Conservation (phyloP, 92 coral and sea anemone species). For the Galaxea fascicularis region DNA sequence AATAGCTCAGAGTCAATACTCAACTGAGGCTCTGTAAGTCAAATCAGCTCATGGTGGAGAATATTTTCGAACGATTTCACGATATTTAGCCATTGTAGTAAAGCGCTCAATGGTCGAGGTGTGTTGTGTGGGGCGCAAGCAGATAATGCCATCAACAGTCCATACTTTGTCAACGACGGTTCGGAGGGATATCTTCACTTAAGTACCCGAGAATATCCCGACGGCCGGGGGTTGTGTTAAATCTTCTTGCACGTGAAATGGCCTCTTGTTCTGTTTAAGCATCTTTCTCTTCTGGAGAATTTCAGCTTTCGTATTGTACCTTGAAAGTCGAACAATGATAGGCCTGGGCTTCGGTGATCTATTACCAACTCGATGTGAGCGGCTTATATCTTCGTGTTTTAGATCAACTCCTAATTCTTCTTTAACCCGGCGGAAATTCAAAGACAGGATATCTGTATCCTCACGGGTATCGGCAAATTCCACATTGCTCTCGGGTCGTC, state of each 20-base stretch:
- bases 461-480: no score
- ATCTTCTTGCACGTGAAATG: slow-evolving; percentile 28
- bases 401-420: slow-evolving; percentile 30
- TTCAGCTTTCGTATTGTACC: slow-evolving; percentile 20
- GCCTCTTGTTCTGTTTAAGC: slow-evolving; percentile 21
- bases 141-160: slow-evolving; percentile 27
- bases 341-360: slow-evolving; percentile 29
- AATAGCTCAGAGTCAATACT: neutral
- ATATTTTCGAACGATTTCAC: neutral
- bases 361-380: slow-evolving; percentile 52
- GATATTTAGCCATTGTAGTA: no score
- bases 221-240: slow-evolving; percentile 13
- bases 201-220: neutral
- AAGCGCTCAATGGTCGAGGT: no score
- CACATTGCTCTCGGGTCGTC: no score
- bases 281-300: slow-evolving; percentile 17
- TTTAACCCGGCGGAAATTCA: no score
- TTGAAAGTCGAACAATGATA: slow-evolving; percentile 33
- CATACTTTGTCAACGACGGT: slow-evolving; percentile 23
- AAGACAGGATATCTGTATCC: no score
- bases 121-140: slow-evolving; percentile 22
- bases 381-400: slow-evolving; percentile 34
- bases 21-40: neutral
- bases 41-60: neutral
- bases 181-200: neutral